Base-by-base conservation (phyloP, 1,140 invertebrate species). In the Rhyacophila brunnea region DNA sequence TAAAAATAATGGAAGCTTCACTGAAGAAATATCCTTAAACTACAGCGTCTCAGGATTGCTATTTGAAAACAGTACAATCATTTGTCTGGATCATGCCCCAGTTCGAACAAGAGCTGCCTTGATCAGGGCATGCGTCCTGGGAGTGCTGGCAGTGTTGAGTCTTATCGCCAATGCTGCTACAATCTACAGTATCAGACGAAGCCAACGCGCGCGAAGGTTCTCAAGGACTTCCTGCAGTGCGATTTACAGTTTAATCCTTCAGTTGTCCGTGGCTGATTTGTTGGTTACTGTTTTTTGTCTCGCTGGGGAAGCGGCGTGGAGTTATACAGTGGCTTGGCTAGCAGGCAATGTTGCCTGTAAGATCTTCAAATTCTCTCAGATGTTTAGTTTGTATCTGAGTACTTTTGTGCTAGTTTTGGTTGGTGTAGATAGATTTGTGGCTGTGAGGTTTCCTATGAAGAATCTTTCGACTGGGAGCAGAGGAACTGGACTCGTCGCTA, bases 401-500 rank as follows among this genome's bases (percentile, higher is more conserved):
- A 93, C 91, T 0, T 93, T 90, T 70, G 83, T 92, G 13, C 74
- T 91, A 15, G 90, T 93, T 2, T 79, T 91, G 6, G 92, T 93
- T 62, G 89, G 89, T 5, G 79, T 92, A 15, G 91, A 93, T 67
- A 78, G 90, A 46, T 92, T 89, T 77, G 75, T 89, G 28, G 91
- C 90, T 0, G 87, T 93, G 1, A 81, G 88, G 56, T 91, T 90
- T 71, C 91, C 90, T 0, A 88, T 93, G 82, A 87, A 87, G 54
- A 80, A 84, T 50, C 80, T 89, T 52, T 87, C 84, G n/a, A 87
- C 87, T 15, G 80, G 84, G 2, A 82, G 85, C 15, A 74, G 83
- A 15, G 88, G 81, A 66, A 80, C 79, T 50, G 81, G 78, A 38
- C 74, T 87, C 5, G 80, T 91, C 1, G 72, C 81, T 0, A 69